These are phyloP conservation scores for Epizoanthus scotinus DNA, from an alignment of 92 coral and sea anemone genomes.

Conservation along the genomic window DNA sequence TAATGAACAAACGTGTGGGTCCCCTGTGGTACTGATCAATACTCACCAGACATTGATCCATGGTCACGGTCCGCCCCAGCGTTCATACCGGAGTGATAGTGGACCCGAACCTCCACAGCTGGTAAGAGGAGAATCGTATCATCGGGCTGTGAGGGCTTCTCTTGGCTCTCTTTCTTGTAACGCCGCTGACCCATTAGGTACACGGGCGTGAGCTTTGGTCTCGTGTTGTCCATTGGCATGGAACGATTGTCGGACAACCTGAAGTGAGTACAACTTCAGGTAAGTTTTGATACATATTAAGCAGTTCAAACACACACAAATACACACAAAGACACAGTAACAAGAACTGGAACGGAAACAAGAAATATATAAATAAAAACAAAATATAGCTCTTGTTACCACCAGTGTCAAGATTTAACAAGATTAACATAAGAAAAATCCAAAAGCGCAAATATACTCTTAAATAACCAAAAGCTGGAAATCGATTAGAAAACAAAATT, in stretches of 20 bases:
- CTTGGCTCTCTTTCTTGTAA: constrained; percentile 65
- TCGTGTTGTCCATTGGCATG: constrained; percentile 24
- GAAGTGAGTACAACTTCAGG: neutral
- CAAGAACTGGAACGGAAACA: too few relatives aligned
- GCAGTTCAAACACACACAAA: neutral
- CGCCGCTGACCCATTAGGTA: constrained; percentile 65
- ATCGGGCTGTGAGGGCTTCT: constrained; percentile 70
- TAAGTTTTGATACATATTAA: neutral
- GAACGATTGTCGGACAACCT: constrained; percentile 46
- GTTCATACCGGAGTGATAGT: constrained; percentile 87
- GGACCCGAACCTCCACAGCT: constrained; percentile 92
- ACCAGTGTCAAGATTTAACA: too few relatives aligned
- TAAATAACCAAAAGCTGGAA: too few relatives aligned
- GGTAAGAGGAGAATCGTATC: constrained; percentile 84
- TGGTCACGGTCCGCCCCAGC: constrained; percentile 49
- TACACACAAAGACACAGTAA: neutral
- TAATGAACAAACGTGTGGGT: too few relatives aligned
- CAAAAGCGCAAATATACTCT: too few relatives aligned
- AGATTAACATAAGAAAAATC: too few relatives aligned
- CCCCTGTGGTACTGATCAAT: too few relatives aligned
- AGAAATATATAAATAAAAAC: too few relatives aligned
- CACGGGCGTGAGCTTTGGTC: constrained; percentile 46
- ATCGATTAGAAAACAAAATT: too few relatives aligned
- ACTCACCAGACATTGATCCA: constrained; percentile 17
- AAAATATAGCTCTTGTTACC: too few relatives aligned